Evolutionary conservation across 2,888 invertebrate genomes (phyloP).

Genomic region (Physocephala rufipes): DNA sequence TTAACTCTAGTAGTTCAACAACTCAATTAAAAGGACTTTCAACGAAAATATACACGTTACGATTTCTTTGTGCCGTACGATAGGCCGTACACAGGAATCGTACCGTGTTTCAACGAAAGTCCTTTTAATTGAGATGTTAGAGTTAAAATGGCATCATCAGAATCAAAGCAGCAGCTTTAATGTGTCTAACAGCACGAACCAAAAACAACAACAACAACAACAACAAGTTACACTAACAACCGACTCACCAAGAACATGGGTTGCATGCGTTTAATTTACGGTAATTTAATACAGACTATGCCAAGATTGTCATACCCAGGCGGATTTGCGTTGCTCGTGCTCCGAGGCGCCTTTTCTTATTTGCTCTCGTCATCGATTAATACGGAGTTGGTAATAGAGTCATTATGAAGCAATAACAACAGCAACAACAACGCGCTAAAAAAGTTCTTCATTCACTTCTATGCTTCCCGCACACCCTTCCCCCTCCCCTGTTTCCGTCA

Average conservation of each 20-base stretch:
- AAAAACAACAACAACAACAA: background rate
- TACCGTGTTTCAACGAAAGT: no score
- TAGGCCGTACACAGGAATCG: no score
- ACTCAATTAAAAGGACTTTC: no score
- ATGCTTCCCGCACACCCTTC: background rate
- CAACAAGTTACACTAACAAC: background rate
- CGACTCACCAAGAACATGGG: constrained; percentile 2
- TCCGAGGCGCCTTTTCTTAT: background rate
- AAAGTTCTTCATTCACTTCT: no score
- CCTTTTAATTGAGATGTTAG: no score
- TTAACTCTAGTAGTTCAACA: no score
- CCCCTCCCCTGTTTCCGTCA: background rate
- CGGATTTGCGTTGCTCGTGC: background rate
- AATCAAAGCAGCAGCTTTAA: no score
- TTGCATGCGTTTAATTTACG: constrained; percentile 31
- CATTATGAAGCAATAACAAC: constrained; percentile 1
- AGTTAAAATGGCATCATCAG: no score
- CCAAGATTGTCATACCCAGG: constrained; percentile 4
- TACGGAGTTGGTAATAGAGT: background rate
- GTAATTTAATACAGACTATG: constrained; percentile 28
- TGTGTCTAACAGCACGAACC: background rate
- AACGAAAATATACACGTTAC: no score
- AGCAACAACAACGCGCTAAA: background rate
- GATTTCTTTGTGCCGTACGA: no score
- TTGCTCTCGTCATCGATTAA: background rate